These are phyloP conservation scores for Eunapius fragilis DNA, from an alignment of 37 sponge, comb jelly and placozoan species.

Conservation along the genomic window DNA sequence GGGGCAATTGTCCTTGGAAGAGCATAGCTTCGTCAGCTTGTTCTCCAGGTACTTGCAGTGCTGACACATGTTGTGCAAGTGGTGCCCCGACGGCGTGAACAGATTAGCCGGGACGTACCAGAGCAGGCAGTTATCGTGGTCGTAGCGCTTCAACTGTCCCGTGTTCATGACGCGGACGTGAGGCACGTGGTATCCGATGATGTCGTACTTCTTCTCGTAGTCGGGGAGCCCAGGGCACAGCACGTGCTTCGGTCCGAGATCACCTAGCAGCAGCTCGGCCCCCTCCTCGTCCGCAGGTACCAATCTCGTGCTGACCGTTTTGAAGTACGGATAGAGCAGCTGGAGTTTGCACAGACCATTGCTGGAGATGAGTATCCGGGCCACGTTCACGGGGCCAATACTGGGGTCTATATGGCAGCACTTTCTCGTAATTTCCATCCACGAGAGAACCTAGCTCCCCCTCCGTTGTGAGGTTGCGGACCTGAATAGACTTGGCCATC, in stretches of 20 bases:
- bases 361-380: constrained; percentile 26
- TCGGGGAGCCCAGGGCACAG: constrained; percentile 28
- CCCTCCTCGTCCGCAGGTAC: neutral
- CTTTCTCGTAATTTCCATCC: constrained; percentile 15
- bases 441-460: neutral
- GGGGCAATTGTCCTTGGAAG: no score
- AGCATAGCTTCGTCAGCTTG: neutral
- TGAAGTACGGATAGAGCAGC: constrained; percentile 24
- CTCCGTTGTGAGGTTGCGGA: constrained; percentile 6
- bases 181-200: constrained; percentile 24
- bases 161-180: constrained; percentile 14
- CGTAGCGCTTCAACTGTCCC: constrained; percentile 6
- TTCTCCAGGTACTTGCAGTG: constrained; percentile 41
- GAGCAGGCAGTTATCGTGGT: constrained; percentile 31
- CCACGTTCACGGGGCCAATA: constrained; percentile 21
- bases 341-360: constrained; percentile 22
- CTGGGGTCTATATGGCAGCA: constrained; percentile 25
- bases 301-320: constrained; percentile 19
- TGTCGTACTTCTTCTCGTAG: constrained; percentile 1
- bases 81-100: constrained; percentile 7
- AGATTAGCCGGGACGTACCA: constrained; percentile 30
- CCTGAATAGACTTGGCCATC: no score
- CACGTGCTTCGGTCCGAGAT: constrained; percentile 20
- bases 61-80: constrained; percentile 30
- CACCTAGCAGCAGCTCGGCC: constrained; percentile 1